phyloP scores from a whole-genome alignment of 2,113 vertebrate species.

The Petroica traversi region DNA sequence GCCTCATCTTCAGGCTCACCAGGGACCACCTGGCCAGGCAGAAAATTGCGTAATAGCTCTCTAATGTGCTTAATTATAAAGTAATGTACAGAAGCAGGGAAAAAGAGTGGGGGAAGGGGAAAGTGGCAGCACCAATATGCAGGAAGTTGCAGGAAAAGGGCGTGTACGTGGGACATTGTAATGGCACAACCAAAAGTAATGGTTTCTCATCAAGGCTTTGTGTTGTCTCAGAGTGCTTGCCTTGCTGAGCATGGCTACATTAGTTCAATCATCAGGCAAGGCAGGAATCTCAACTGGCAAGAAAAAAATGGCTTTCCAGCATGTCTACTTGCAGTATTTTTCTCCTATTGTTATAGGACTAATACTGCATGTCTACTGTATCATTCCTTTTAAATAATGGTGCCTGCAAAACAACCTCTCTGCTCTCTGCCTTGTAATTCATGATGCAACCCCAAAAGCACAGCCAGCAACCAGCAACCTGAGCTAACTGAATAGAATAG shows the following conservation, averaged over 20 bases:
- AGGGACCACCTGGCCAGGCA: background rate
- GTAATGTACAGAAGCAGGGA: background rate
- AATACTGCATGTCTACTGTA: background rate
- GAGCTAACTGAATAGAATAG: too few relatives aligned
- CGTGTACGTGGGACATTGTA: fast-evolving
- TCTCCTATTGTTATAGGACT: background rate
- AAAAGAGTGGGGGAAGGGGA: background rate
- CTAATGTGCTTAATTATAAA: background rate
- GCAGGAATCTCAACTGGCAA: background rate
- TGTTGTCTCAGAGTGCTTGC: background rate
- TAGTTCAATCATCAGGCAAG: background rate
- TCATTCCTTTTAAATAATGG: background rate
- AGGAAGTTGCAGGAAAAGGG: background rate
- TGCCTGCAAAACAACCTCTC: background rate
- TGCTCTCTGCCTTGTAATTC: background rate
- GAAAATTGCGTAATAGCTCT: background rate
- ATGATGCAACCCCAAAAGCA: background rate
- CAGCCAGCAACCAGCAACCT: background rate
- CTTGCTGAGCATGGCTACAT: background rate
- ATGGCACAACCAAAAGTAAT: background rate
- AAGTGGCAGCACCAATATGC: background rate
- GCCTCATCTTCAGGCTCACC: background rate
- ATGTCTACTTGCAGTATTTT: background rate
- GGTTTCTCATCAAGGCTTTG: background rate
- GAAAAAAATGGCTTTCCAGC: background rate